Evolutionary conservation across 2,113 vertebrate genomes (phyloP), one percentile per base, ranked within the genome.

Genomic region (Artemisiospiza belli): DNA sequence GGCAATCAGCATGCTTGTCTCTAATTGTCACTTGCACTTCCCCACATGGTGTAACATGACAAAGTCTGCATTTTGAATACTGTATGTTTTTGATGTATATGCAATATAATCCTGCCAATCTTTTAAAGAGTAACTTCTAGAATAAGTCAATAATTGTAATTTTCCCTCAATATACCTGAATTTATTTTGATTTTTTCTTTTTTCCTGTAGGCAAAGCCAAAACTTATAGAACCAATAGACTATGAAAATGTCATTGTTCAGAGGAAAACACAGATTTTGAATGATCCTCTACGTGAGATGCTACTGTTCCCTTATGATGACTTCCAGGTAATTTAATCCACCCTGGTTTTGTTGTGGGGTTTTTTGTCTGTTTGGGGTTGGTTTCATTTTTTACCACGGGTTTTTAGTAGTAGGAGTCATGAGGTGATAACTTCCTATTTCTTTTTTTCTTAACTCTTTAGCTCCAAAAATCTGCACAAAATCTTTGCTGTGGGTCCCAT

Each of bases 221-320:
- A 99, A 96, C 97, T 99, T 83, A 99, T 99, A 41, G 99, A 99
- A 96, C 99, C 99, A 3, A 98, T 99, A 73, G 99, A 99, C 96
- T 99, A 99, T 64, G 99, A 99, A 97, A 99, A 98, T 98, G 99
- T 99, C 96, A 98, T 99, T 28, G 98, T 99, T 82, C 99, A 99
- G 95, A 99, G 98, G 96, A 99, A 99, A 96, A 99, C 99, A 0
- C 99, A 99, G 96, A 99, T 99, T 96, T 97, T 99, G 95, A 99
- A 99, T 8, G 99, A 99, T 97, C 98, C 98, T 81, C 98, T 99
- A 76, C 95, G 99, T 91, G 99, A 99, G 93, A 99, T 99, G 99
- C 98, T 99, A 51, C 98, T 99, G 97, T 99, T 99, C 86, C 99
- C 99, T 33, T 98, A 98, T 66, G 99, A 99, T 96, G 99, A 99